Percentiles rank a stretch among this genome's conserved stretches.
Evolutionary conservation across 2,797 vertebrate species (phyloP).

Genomic region (Siniperca obscura): DNA sequence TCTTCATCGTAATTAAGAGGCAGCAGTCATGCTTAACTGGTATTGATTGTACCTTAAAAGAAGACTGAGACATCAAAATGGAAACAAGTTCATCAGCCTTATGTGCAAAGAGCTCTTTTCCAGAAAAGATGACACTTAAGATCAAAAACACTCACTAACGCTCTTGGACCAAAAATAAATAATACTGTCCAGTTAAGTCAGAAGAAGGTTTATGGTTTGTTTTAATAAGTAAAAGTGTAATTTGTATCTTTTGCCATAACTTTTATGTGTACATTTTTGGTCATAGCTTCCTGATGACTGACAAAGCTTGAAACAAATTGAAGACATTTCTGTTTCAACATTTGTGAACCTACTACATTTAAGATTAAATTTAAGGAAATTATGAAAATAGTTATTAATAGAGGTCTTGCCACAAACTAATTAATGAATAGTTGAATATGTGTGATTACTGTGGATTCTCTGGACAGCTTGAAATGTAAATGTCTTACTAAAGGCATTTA

Average conservation of each 20-base stretch:
- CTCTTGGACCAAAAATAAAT: background rate
- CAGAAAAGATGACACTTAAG: slow-evolving; percentile 12
- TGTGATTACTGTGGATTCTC: no score
- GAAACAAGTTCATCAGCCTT: slow-evolving; percentile 62
- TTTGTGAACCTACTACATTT: background rate
- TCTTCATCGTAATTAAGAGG: slow-evolving; percentile 80
- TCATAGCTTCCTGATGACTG: background rate
- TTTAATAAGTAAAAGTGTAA: background rate
- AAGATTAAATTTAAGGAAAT: background rate
- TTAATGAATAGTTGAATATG: no score
- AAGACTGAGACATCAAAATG: slow-evolving; percentile 70
- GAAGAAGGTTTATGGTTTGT: background rate
- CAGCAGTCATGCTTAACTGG: slow-evolving; percentile 78
- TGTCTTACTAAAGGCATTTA: background rate
- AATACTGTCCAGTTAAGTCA: background rate
- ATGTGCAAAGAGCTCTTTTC: slow-evolving; percentile 40
- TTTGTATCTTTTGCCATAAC: background rate
- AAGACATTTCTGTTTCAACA: background rate
- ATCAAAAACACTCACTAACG: slow-evolving; percentile 9
- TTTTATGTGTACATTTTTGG: background rate
- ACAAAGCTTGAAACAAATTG: background rate
- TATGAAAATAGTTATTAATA: background rate
- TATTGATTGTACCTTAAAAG: slow-evolving; percentile 81
- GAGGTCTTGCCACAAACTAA: background rate
- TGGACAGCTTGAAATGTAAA: background rate